Conservation (phyloP, 1,140 invertebrate species). For the Scylla paramamosain region DNA sequence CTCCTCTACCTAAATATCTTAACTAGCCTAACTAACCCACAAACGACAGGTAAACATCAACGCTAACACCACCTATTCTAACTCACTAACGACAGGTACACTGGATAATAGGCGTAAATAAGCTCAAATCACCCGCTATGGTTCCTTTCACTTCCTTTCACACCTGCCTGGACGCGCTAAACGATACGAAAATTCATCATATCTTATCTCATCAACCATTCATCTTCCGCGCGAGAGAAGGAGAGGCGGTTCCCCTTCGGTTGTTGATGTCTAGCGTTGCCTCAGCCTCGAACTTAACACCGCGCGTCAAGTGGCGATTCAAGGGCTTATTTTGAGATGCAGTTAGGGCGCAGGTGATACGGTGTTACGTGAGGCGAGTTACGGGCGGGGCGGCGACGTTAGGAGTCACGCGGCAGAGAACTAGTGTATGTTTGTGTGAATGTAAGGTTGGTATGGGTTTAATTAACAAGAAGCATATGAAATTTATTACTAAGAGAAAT, state of each 20-base stretch:
- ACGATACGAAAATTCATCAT: neutral
- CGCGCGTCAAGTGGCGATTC: neutral
- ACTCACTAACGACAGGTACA: neutral
- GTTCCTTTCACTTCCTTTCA: neutral
- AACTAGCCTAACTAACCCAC: no score
- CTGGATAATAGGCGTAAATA: neutral
- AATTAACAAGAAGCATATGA: neutral
- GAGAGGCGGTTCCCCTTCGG: neutral
- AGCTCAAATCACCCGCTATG: neutral
- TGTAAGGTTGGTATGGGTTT: neutral
- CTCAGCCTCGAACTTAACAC: slow-evolving; percentile 11
- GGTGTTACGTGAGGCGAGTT: neutral
- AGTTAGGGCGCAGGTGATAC: neutral
- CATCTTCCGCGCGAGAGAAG: neutral
- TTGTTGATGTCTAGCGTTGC: neutral
- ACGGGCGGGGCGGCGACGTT: neutral
- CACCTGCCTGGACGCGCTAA: neutral
- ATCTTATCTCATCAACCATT: slow-evolving; percentile 1
- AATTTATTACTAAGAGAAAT: neutral
- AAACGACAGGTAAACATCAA: no score
- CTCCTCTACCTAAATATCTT: no score
- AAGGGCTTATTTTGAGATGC: neutral
- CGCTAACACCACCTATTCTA: neutral
- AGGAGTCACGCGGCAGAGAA: neutral
- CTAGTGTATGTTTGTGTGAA: neutral